Base-by-base conservation (phyloP, 1,140 invertebrate genomes). In the Formica exsecta region DNA sequence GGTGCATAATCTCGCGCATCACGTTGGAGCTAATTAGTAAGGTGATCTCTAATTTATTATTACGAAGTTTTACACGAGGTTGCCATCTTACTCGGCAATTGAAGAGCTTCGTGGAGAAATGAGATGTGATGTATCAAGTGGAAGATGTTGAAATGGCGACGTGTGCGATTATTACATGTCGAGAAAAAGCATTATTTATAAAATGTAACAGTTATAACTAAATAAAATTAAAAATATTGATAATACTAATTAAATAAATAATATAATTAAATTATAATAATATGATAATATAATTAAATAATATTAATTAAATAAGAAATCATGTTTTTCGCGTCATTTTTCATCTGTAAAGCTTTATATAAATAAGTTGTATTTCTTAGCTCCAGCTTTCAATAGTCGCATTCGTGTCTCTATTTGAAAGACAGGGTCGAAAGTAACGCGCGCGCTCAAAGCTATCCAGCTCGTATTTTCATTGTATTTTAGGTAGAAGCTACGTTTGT, bases 391-490 rank as follows among this genome's bases (percentile, higher is more conserved):
- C 66, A 25, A 2, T 70, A 22, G 19, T 74, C 19, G 48, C 54
- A 4, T 51, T 22, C 25, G 19, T 16, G 22, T 51, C 13, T 19
- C 44, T 62, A 11, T 57, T 36, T 48, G 79, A 84, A 85, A 84
- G 66, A 13, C 22, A 29, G 0, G 48, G 16, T 19, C 16, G 62
- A 75, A 80, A 76, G 62, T 51, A 32, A 5, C 13, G 48, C 11
- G 48, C 48, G n/a, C 7, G 36, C 73, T 87, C 90, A 91, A 93
- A 92, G 90, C 48, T 87, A 88, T 70, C 89, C 85, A 84, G 84
- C 83, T 90, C 62, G 68, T 93, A 92, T 91, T 92, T 92, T 80
- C 87, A 92, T 92, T 91, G 88, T 91, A 75, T 92, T 93, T 92
- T 90, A 92, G 32, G 3, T 32, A 32, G 91, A 90, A 90, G 57